Base-by-base conservation (phyloP, 2,797 vertebrate genomes). In the Manis pentadactyla region DNA sequence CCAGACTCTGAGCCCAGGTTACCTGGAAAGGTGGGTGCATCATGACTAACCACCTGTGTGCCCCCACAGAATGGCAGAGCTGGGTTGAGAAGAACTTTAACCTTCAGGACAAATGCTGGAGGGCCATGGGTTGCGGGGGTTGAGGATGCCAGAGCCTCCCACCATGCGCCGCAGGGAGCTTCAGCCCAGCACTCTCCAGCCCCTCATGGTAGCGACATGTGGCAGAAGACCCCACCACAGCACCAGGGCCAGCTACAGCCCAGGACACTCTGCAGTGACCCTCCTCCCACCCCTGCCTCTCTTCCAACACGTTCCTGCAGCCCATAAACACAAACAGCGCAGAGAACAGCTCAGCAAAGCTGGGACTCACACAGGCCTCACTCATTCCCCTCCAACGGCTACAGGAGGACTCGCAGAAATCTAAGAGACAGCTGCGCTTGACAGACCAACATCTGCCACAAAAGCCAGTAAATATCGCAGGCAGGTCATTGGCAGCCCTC, bases 261-360 rank as follows among this genome's bases (percentile, higher is more conserved):
- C 69, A 59, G 0, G 31, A 74, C 66, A 37, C 19, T 92, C 94
- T 78, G 94, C 57, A 53, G 51, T 55, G 42, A 46, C 42, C 42
- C 42, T 46, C 42, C 69, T 89, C 87, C 94, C 74, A 82, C 73
- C 42, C 42, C 10, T 82, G 59, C 75, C 39, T 95, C 27, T 61
- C 77, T 84, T 59, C 42, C 90, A 95, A 95, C 93, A 31, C 27
- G 55, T n/a, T 90, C 63, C 74, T 18, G 27, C 87, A 71, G 69
- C 68, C 82, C 57, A 61, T 51, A 63, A 87, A 31, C 42, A 37
- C 74, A 85, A 90, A 84, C 63, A 46, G 42, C 42, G 10, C 42
- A 7, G 42, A 46, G 42, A 8, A 46, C 42, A 46, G 42, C 42
- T 42, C 42, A 42, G 6, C 42, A 42, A 42, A 9, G 42, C 42